These are phyloP conservation scores for rabbit (Oryctolagus cuniculus) DNA, from an alignment of 2,113 vertebrate species.

Conservation along the genomic window mOryCun1.1 NC_091439.1:54204001-54204500, in stretches of 20 bases:
- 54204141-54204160: conserved; percentile 57
- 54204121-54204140: conserved; percentile 5
- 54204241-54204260: background rate
- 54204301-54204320: background rate
- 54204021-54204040: conserved; percentile 60
- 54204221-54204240: background rate
- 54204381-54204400: no score
- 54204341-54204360: background rate
- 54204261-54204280: background rate
- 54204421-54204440: no score
- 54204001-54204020: conserved; percentile 43
- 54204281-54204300: background rate
- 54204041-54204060: conserved; percentile 65
- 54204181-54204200: conserved; percentile 35
- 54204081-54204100: conserved; percentile 59
- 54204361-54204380: no score
- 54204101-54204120: conserved; percentile 68
- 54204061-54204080: conserved; percentile 52
- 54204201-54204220: conserved; percentile 39
- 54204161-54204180: conserved; percentile 53
- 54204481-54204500: no score
- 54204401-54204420: no score
- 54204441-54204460: no score
- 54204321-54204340: conserved; percentile 1
- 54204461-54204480: no score